phyloP scores from a whole-genome alignment of 2,797 vertebrate genomes.

The Sebastes goodei region DNA sequence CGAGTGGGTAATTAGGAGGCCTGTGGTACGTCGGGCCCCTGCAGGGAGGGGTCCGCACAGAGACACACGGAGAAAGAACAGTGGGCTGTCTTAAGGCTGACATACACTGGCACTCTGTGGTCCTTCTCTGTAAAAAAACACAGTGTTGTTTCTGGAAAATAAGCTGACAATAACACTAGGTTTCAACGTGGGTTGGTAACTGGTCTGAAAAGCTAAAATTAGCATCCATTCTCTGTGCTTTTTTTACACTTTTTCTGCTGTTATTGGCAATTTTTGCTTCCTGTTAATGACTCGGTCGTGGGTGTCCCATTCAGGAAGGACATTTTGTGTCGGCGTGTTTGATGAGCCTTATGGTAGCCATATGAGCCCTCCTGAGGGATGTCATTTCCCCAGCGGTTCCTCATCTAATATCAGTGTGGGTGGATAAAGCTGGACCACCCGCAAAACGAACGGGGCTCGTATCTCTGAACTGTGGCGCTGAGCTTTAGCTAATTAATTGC shows the following conservation, averaged over 20 bases:
- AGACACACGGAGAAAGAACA: constrained; percentile 51
- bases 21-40: constrained; percentile 55
- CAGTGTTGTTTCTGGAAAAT: constrained; percentile 36
- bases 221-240: neutral
- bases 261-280: constrained; percentile 12
- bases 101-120: constrained; percentile 64
- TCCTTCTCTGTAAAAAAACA: constrained; percentile 16
- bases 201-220: neutral
- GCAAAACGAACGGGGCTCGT: constrained; percentile 14
- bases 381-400: constrained; percentile 42
- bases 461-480: constrained; percentile 40
- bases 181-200: neutral
- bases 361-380: constrained; percentile 70
- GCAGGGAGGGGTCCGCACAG: constrained; percentile 36
- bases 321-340: constrained; percentile 72
- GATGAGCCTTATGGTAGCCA: constrained; percentile 80
- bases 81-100: constrained; percentile 58
- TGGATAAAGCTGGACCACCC: constrained; percentile 58
- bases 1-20: constrained; percentile 82
- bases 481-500: constrained; percentile 68
- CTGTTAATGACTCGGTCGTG: constrained; percentile 38
- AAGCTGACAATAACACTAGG: constrained; percentile 46
- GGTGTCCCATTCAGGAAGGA: constrained; percentile 60
- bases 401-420: constrained; percentile 40
- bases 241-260: constrained; percentile 17